Base-by-base conservation (phyloP, 2,797 vertebrate species). In the Alectoris magna region DNA sequence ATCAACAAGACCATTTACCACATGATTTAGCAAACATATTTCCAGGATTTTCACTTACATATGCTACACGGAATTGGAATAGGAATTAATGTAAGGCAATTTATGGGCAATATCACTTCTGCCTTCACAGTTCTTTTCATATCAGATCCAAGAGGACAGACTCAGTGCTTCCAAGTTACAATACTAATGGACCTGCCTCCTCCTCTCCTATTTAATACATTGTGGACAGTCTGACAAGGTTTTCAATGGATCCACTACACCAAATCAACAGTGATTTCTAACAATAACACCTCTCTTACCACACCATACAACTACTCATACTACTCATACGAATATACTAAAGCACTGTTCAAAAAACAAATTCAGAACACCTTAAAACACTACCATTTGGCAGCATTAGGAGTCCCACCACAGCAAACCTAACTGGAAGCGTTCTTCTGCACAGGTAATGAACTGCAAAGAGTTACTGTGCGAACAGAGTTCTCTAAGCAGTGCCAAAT, bases 21-120 rank as follows among this genome's bases (percentile, higher is more conserved):
- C 95, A 97, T 98, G 97, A 98, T 98, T 98, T 97, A 97, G 95
- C 97, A 98, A 98, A 98, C 89, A 86, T 96, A 97, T 97, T 97
- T 98, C 96, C 56, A 41, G 96, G 96, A 85, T 93, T 96, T 95
- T 97, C 97, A 94, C 91, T 96, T 92, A 96, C 79, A 96, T 84
- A 90, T 93, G 87, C 88, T 84, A 89, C 51, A 70, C 11, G 38
- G 83, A 95, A 96, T 60, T 88, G 87, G 77, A 96, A 94, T 6
- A 87, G 87, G 96, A 94, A 97, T 96, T 93, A 95, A 93, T 15
- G 79, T 64, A 84, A 90, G 55, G 87, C 82, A 80, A 84, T 91
- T 96, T 88, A 93, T 56, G 29, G 60, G 63, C 76, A 91, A 73
- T 88, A 80, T 31, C 6, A 5, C 56, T 94, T 68, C 75, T 93